Conservation (phyloP, 2,888 invertebrate genomes). For the Standfussiana lucernea region DNA sequence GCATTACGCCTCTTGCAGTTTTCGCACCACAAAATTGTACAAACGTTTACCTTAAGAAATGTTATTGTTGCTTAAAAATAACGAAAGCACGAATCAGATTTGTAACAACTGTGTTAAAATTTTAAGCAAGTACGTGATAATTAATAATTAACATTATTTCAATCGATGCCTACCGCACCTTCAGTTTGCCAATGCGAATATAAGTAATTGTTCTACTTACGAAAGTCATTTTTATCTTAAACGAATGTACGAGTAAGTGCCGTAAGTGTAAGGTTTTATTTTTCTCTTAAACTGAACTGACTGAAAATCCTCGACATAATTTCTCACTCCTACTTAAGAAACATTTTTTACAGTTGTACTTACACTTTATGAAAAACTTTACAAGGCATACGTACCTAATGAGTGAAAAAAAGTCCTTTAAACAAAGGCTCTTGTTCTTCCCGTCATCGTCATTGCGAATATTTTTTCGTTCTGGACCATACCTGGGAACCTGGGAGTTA, state of each 20-base stretch:
- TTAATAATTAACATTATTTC: conserved; percentile 21
- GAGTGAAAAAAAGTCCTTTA: too few species aligned
- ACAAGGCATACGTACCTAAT: too few species aligned
- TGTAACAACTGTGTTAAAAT: conserved; percentile 33
- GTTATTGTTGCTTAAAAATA: conserved; percentile 54
- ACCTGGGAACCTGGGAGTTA: too few species aligned
- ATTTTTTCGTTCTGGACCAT: too few species aligned
- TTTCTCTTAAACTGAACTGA: not conserved
- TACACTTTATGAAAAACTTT: too few species aligned
- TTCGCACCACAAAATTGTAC: conserved; percentile 39
- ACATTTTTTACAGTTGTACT: too few species aligned
- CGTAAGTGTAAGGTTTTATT: not conserved
- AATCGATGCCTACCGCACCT: not conserved
- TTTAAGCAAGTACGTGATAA: conserved; percentile 14
- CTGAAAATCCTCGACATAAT: too few species aligned
- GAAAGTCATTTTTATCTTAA: not conserved
- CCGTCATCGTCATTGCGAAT: too few species aligned
- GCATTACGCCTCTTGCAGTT: conserved; percentile 26
- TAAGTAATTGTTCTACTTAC: not conserved
- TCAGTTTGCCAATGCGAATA: not conserved
- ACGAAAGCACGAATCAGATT: conserved; percentile 38
- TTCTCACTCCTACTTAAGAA: too few species aligned
- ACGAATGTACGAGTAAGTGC: not conserved
- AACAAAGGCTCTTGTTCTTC: too few species aligned
- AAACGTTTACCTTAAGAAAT: conserved; percentile 51